A percentile compares a stretch with the other conserved stretches of the same genome.
Conservation (phyloP, 2,113 vertebrate species). For the Columba janthina region DNA sequence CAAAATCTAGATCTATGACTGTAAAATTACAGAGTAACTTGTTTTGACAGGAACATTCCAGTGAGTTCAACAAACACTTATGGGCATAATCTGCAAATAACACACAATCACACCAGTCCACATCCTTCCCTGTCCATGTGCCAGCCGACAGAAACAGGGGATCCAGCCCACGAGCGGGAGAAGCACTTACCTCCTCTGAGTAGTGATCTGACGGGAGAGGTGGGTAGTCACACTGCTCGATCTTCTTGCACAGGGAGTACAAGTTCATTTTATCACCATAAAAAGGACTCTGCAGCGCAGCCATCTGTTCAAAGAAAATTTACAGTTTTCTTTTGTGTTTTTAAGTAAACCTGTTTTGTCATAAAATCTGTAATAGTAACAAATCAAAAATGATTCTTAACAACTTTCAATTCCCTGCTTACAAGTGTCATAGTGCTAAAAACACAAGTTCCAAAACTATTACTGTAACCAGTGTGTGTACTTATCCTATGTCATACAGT, state of each 20-base stretch:
- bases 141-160: not conserved
- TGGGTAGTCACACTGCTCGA: conserved; percentile 98
- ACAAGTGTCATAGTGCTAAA: not conserved
- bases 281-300: conserved; percentile 96
- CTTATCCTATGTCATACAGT: not conserved
- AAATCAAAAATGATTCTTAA: not conserved
- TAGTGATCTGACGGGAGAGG: conserved; percentile 99
- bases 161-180: not conserved
- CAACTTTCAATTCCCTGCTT: not conserved
- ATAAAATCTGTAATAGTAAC: not conserved
- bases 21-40: not conserved
- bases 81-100: not conserved
- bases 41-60: conserved; percentile 23
- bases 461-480: not conserved
- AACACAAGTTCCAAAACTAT: not conserved
- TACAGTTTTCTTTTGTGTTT: not conserved
- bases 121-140: not conserved
- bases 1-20: not conserved
- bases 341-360: not conserved
- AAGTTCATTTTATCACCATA: conserved; percentile 99
- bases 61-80: conserved; percentile 26
- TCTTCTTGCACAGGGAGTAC: conserved; percentile 99
- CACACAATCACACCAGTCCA: not conserved
- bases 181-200: conserved; percentile 88
- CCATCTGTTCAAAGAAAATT: conserved; percentile 84